These are phyloP conservation scores for Heliconius hewitsoni DNA, from an alignment of 1,140 invertebrate genomes.

Conservation along the genomic window DNA sequence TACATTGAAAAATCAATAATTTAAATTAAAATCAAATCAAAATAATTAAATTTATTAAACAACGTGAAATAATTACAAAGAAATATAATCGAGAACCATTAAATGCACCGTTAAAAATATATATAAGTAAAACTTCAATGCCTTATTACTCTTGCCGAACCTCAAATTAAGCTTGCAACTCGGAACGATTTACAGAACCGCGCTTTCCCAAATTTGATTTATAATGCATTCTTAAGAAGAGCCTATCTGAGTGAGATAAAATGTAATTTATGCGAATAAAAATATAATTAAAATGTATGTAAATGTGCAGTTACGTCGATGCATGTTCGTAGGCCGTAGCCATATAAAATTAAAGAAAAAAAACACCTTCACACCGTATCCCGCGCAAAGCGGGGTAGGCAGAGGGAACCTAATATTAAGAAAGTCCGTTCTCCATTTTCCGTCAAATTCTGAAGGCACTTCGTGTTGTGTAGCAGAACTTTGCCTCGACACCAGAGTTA, in stretches of 20 bases:
- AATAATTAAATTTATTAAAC: too few relatives aligned
- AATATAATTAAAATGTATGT: conserved; percentile 63
- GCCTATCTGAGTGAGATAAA: not conserved
- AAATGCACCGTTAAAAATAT: not conserved
- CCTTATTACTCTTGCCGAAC: not conserved
- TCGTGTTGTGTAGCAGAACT: too few relatives aligned
- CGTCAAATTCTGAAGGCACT: too few relatives aligned
- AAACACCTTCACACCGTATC: too few relatives aligned
- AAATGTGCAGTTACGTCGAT: conserved; percentile 30
- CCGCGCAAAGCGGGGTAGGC: too few relatives aligned
- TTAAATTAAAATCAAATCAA: too few relatives aligned
- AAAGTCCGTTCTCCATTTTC: too few relatives aligned
- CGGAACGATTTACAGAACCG: not conserved
- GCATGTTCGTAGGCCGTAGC: conserved; percentile 6
- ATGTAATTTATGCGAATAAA: conserved; percentile 33
- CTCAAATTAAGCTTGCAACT: conserved; percentile 4
- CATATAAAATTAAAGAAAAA: too few relatives aligned
- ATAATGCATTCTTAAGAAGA: not conserved
- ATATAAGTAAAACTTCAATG: conserved; percentile 2
- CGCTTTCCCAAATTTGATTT: conserved; percentile 12
- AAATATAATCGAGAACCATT: not conserved
- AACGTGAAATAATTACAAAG: not conserved
- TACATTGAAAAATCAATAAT: not conserved
- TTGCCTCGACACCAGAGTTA: too few relatives aligned
- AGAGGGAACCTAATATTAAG: too few relatives aligned